Conservation (phyloP, 2,888 invertebrate genomes). For the Aricia artaxerxes region DNA sequence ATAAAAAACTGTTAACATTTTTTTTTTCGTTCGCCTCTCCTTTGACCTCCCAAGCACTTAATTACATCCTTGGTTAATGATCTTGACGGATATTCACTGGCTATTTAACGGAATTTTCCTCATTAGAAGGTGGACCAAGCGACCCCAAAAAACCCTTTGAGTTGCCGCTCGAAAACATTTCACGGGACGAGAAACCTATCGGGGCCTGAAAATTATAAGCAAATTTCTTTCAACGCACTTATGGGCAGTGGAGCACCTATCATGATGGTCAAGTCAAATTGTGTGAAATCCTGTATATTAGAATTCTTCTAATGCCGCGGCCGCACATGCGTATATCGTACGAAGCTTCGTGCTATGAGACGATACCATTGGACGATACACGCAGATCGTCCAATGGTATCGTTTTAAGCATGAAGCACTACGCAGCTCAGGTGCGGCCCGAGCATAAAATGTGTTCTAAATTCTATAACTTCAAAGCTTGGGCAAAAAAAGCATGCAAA, state of each 20-base stretch:
- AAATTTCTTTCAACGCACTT: constrained; percentile 32
- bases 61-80: constrained; percentile 36
- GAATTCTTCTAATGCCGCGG: no score
- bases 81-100: constrained; percentile 47
- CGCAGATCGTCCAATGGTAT: no score
- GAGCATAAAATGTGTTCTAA: no score
- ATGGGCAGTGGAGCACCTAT: neutral
- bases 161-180: constrained; percentile 74
- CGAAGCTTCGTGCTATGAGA: no score
- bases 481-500: no score
- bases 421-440: no score
- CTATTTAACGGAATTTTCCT: constrained; percentile 62
- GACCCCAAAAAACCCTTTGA: constrained; percentile 73
- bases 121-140: constrained; percentile 62
- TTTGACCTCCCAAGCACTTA: constrained; percentile 31
- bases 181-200: constrained; percentile 68
- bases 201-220: constrained; percentile 62
- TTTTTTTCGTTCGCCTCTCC: constrained; percentile 12
- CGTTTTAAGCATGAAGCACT: no score
- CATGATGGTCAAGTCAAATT: neutral
- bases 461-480: no score
- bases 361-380: no score
- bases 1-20: neutral
- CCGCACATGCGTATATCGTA: no score
- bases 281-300: neutral